A percentile compares a stretch with the other conserved stretches of the same genome.
Evolutionary conservation across 2,888 invertebrate genomes (phyloP).

Genomic region (Caenorhabditis zanzibari): DNA sequence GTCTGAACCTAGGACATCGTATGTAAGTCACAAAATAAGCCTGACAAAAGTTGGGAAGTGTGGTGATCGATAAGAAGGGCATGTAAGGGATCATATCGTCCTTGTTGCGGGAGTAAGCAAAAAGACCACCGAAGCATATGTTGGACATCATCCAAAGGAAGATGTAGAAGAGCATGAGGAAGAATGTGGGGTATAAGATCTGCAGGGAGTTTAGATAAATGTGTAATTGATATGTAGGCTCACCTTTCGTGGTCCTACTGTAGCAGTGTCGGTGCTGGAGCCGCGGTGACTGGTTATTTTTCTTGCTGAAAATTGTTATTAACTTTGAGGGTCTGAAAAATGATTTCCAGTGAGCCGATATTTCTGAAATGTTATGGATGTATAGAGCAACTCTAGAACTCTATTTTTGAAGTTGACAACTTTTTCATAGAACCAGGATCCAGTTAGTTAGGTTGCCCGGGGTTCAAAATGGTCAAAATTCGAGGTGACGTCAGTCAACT

Average conservation of each 20-base stretch:
- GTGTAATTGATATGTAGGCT: not conserved
- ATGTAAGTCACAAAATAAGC: slow-evolving; percentile 44
- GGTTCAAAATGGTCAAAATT: too few relatives aligned
- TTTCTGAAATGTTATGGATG: too few relatives aligned
- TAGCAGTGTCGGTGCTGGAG: not conserved
- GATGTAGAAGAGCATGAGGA: slow-evolving; percentile 27
- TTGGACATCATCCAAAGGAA: slow-evolving; percentile 11
- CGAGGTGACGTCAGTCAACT: too few relatives aligned
- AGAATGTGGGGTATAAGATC: slow-evolving; percentile 36
- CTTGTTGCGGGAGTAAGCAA: slow-evolving; percentile 4
- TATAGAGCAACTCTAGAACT: too few relatives aligned
- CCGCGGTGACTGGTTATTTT: not conserved
- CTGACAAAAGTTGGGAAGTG: slow-evolving; percentile 48
- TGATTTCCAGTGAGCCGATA: too few relatives aligned
- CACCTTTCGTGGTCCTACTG: too few relatives aligned
- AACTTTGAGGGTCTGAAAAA: too few relatives aligned
- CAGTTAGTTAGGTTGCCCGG: too few relatives aligned
- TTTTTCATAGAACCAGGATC: too few relatives aligned
- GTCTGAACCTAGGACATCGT: slow-evolving; percentile 29
- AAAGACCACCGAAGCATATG: not conserved
- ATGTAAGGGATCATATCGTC: too few relatives aligned
- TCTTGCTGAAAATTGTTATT: not conserved
- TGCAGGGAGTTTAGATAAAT: not conserved
- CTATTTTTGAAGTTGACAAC: too few relatives aligned
- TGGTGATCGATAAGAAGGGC: too few relatives aligned